A percentile compares a stretch with the other conserved stretches of the same genome.
phyloP scores from a whole-genome alignment of 2,888 invertebrate genomes.

The Noctua janthina region DNA sequence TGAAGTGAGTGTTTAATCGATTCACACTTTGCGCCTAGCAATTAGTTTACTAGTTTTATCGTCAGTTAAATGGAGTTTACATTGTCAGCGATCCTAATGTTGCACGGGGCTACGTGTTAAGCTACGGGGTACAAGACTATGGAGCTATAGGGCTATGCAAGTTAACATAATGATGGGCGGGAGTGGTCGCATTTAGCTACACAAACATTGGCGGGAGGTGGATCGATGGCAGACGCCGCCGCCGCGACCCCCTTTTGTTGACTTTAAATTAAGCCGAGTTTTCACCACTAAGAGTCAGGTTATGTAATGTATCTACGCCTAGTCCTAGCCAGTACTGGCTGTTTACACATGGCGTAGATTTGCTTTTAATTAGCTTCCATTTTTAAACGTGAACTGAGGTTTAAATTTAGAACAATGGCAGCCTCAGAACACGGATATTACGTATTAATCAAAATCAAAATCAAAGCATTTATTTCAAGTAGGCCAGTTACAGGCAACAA shows the following conservation, averaged over 20 bases:
- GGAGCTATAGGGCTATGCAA: constrained; percentile 45
- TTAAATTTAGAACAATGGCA: constrained; percentile 12
- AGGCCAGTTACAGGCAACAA: too few relatives aligned
- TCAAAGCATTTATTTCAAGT: too few relatives aligned
- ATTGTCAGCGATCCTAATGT: constrained; percentile 28
- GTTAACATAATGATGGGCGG: constrained; percentile 55
- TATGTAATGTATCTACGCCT: constrained; percentile 55
- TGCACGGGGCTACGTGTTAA: constrained; percentile 10
- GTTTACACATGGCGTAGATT: constrained; percentile 17
- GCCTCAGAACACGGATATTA: neutral
- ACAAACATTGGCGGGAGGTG: constrained; percentile 60
- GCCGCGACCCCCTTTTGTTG: constrained; percentile 64
- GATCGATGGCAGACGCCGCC: constrained; percentile 66
- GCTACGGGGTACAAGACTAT: constrained; percentile 9
- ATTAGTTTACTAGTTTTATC: constrained; percentile 54
- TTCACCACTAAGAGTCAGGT: constrained; percentile 57
- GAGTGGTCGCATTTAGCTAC: constrained; percentile 65
- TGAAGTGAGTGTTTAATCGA: constrained; percentile 50
- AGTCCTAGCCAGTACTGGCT: constrained; percentile 7
- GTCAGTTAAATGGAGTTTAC: constrained; percentile 41
- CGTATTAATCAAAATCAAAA: constrained; percentile 6
- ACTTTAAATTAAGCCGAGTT: constrained; percentile 70
- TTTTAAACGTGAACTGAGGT: constrained; percentile 25
- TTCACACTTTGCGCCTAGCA: constrained; percentile 35
- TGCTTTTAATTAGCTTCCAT: constrained; percentile 47